Evolutionary conservation across 1,140 invertebrate species (phyloP), one percentile per base, ranked within the genome.

Genomic region (Wiebesia pumilae): DNA sequence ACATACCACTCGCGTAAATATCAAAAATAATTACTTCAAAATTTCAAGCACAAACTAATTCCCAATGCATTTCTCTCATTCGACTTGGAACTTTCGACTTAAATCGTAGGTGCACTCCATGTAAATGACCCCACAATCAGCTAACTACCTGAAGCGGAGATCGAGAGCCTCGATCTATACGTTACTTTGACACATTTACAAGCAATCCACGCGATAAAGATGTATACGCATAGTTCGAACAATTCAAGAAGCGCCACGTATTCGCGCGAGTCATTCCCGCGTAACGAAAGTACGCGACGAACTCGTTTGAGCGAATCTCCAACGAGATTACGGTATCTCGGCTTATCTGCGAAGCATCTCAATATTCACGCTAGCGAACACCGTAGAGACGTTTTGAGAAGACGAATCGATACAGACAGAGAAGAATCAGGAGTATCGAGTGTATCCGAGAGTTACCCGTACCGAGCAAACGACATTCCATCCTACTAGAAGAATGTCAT

Each of bases 391-490:
- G 16, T 75, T 75, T 27, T 4, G 54, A 16, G 35, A n/a, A 65
- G 79, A 79, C 69, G 71, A 73, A 75, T 75, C 38, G 71, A 75
- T n/a, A 3, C 24, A 6, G 47, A 62, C 27, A 19, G 30, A 16
- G 30, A 27, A 6, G 21, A n/a, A 38, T 33, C 33, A 19, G 6
- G 54, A 62, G 35, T 43, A 54, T 24, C 47, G 16, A 4, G 75
- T 51, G 75, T 47, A 35, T 14, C 35, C 4, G 89, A 88, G 88
- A 51, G 84, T 88, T 88, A 87, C 58, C 10, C 51, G 51, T 1
- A 54, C 51, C 51, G 51, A 54, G 51, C 51, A 7, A 54, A 89
- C 91, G 79, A 89, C 91, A 91, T 92, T 92, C 91, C 90, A 88
- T 30, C 54, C 85, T 69, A 27, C 85, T 73, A 58, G 51, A 88